A percentile compares a stretch with the other conserved stretches of the same genome.
Evolutionary conservation across 2,888 invertebrate species (phyloP).

Genomic region (Prenolepis imparis): DNA sequence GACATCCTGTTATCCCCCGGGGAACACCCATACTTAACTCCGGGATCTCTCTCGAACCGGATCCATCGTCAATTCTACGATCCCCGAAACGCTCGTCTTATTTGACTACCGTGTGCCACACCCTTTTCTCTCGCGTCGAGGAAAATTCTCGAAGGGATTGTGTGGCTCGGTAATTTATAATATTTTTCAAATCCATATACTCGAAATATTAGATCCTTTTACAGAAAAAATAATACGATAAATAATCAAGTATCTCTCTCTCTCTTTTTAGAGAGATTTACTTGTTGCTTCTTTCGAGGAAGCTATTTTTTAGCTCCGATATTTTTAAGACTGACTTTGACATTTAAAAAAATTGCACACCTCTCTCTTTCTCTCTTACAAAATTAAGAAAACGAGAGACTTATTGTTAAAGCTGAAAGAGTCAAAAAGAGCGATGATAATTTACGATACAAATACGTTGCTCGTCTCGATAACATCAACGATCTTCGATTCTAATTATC

Average conservation of each 20-base stretch:
- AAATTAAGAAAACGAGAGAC: not conserved
- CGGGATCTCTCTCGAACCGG: conserved; percentile 73
- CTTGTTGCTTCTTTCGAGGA: not conserved
- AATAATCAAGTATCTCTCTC: not conserved
- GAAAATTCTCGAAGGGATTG: conserved; percentile 38
- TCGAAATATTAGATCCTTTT: not conserved
- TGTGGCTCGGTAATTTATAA: not conserved
- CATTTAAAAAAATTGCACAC: not conserved
- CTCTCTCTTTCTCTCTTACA: not conserved
- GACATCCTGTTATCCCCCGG: conserved; percentile 83
- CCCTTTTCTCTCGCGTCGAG: conserved; percentile 75
- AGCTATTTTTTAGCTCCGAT: not conserved
- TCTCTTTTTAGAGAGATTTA: not conserved
- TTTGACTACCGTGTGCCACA: conserved; percentile 83
- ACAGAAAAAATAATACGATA: not conserved
- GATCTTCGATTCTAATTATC: conserved; percentile 52
- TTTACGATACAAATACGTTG: conserved; percentile 23
- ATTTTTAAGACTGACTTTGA: not conserved
- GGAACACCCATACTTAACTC: conserved; percentile 81
- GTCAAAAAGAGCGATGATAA: not conserved
- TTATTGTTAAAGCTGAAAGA: not conserved
- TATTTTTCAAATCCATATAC: not conserved
- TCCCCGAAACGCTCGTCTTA: conserved; percentile 67
- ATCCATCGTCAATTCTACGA: conserved; percentile 75
- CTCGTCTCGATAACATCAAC: conserved; percentile 2